phyloP scores from a whole-genome alignment of 2,888 invertebrate genomes.

The Anorthoa munda region DNA sequence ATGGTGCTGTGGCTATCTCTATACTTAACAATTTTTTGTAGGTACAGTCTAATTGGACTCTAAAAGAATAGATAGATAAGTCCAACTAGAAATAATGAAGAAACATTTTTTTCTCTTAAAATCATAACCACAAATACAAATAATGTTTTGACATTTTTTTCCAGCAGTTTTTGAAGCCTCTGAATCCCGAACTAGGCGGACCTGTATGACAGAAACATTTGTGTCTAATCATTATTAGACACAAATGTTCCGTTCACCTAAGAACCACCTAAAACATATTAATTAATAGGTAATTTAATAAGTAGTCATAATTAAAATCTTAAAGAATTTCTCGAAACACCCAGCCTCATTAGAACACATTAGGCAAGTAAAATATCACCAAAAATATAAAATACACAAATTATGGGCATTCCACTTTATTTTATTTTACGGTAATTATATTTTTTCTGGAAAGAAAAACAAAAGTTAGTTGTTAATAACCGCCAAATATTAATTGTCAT shows the following conservation, averaged over 20 bases:
- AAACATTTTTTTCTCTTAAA: not conserved
- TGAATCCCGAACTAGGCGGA: no score
- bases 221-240: no score
- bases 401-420: constrained; percentile 43
- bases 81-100: constrained; percentile 7
- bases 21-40: constrained; percentile 49
- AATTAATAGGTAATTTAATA: not conserved
- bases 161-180: no score
- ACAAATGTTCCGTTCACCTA: not conserved
- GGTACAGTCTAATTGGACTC: constrained; percentile 45
- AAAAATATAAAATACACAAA: constrained; percentile 44
- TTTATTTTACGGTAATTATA: constrained; percentile 63
- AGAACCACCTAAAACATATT: not conserved
- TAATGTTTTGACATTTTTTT: no score
- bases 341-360: not conserved
- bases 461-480: constrained; percentile 51
- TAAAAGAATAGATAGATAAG: not conserved
- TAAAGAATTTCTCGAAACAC: not conserved
- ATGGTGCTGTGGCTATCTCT: constrained; percentile 29
- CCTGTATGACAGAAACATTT: no score
- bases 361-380: constrained; percentile 30
- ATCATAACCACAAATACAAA: no score
- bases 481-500: constrained; percentile 67
- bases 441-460: constrained; percentile 47
- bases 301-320: not conserved